phyloP scores from a whole-genome alignment of 92 coral and sea anemone genomes.

The Heteractis magnifica region DNA sequence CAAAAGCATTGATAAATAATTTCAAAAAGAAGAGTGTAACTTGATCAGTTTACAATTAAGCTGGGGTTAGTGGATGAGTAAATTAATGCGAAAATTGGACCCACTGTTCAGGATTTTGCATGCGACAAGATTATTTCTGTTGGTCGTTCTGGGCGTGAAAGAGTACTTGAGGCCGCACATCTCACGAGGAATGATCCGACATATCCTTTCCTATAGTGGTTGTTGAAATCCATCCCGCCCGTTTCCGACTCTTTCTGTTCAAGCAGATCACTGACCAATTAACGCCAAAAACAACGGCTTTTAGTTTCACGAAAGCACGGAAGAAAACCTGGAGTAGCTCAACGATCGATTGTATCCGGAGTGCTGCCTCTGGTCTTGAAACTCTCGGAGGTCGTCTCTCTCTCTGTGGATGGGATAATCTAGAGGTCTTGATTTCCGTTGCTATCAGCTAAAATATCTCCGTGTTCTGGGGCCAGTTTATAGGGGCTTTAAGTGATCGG shows the following conservation, averaged over 20 bases:
- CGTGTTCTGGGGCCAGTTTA: background rate
- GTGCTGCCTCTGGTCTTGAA: background rate
- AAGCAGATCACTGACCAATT: background rate
- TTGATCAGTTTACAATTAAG: too few relatives aligned
- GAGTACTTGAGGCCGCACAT: background rate
- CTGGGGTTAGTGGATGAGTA: background rate
- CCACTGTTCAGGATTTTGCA: background rate
- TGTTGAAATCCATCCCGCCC: background rate
- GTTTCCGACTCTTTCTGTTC: background rate
- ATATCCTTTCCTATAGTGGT: background rate
- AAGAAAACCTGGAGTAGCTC: background rate
- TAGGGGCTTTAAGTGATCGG: background rate
- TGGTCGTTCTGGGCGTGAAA: background rate
- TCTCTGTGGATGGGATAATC: background rate
- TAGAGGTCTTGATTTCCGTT: background rate
- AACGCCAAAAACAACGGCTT: background rate
- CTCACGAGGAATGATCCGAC: background rate
- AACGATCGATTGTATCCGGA: background rate
- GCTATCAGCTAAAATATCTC: background rate
- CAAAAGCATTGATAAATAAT: too few relatives aligned
- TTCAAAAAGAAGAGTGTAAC: too few relatives aligned
- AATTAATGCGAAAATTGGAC: too few relatives aligned
- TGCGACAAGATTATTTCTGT: background rate
- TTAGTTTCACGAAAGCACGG: background rate
- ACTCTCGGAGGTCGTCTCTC: background rate